A percentile compares a stretch with the other conserved stretches of the same genome.
Conservation (phyloP, 2,888 invertebrate species). For the Ellobium chinense region DNA sequence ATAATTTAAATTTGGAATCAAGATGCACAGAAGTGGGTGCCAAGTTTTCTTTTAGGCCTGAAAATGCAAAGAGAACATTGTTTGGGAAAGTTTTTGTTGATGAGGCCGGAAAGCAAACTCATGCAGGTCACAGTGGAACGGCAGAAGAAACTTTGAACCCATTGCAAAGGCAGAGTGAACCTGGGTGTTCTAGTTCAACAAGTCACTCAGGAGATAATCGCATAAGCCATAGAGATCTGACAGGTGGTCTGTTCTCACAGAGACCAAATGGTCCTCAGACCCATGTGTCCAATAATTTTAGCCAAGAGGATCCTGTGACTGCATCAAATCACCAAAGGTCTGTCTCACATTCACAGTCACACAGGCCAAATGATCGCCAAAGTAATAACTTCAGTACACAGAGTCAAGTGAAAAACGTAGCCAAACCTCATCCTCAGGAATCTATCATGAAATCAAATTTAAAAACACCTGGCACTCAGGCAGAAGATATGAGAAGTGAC, state of each 20-base stretch:
- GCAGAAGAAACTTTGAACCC: background rate
- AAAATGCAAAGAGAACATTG: background rate
- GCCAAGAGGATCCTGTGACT: background rate
- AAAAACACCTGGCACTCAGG: background rate
- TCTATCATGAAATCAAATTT: constrained; percentile 32
- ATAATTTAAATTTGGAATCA: too few species aligned
- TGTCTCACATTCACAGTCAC: too few species aligned
- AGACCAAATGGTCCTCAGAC: background rate
- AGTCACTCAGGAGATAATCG: too few species aligned
- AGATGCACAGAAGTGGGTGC: background rate
- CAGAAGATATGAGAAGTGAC: background rate
- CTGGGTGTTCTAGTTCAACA: too few species aligned
- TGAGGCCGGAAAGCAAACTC: background rate
- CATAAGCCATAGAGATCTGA: too few species aligned
- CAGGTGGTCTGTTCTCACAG: background rate
- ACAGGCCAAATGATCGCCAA: background rate
- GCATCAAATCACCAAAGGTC: background rate
- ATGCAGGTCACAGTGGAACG: background rate
- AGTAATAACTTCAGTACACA: background rate
- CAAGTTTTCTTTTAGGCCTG: background rate
- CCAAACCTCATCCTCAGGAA: background rate
- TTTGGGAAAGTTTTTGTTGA: constrained; percentile 33
- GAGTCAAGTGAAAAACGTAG: background rate
- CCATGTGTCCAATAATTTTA: too few species aligned
- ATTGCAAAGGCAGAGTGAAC: too few species aligned